Conservation (phyloP, 2,113 vertebrate genomes). For the Laticauda laticaudata region DNA sequence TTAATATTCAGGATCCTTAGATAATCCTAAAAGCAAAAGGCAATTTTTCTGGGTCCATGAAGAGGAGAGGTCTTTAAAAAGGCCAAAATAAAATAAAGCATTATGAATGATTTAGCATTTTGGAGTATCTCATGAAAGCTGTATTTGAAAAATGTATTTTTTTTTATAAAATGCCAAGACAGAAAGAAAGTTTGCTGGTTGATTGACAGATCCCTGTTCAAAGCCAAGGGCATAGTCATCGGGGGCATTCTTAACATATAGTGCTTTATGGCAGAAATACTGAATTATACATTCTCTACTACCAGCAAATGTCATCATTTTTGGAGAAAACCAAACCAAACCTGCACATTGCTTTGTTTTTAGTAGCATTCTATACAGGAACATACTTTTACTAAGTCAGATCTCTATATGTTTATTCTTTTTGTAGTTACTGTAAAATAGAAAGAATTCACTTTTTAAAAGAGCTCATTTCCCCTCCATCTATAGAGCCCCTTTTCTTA, state of each 20-base stretch:
- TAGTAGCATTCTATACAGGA: neutral
- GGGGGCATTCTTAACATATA: neutral
- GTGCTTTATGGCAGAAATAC: neutral
- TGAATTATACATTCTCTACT: neutral
- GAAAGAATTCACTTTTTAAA: neutral
- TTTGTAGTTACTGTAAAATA: neutral
- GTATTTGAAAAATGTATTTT: neutral
- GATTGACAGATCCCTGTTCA: neutral
- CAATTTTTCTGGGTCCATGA: neutral
- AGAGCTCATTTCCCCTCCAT: neutral
- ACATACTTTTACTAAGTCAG: neutral
- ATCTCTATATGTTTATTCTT: neutral
- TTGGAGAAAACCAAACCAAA: neutral
- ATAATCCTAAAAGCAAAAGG: neutral
- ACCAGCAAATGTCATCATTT: neutral
- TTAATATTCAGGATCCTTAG: neutral
- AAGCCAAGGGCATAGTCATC: neutral
- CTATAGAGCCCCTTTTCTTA: neutral
- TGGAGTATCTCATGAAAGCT: neutral
- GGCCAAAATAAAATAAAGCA: neutral
- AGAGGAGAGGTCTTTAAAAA: neutral
- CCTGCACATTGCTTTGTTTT: neutral
- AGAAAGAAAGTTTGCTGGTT: neutral
- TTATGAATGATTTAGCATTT: neutral
- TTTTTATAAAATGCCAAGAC: neutral